Evolutionary conservation across 2,888 invertebrate species (phyloP).

Genomic region (Tipula lateralis): DNA sequence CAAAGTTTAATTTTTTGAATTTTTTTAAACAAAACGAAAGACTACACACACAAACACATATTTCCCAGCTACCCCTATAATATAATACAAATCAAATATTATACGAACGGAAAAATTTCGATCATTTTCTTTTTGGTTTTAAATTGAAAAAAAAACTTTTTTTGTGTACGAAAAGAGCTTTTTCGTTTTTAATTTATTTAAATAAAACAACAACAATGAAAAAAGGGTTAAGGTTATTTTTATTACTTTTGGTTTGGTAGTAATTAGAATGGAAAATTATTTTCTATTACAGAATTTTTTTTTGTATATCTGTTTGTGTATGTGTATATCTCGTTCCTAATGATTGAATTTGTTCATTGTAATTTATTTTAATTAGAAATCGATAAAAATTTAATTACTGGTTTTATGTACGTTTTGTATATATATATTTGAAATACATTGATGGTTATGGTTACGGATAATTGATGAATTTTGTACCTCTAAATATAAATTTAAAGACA

Average conservation of each 20-base stretch:
- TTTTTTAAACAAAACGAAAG: too few species aligned
- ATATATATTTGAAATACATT: background rate
- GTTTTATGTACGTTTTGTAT: background rate
- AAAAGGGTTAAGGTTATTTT: slow-evolving; percentile 20
- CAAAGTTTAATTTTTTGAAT: background rate
- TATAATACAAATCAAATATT: background rate
- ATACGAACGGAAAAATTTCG: background rate
- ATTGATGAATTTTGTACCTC: background rate
- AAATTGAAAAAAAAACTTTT: background rate
- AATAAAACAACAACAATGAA: background rate
- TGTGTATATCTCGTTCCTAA: background rate
- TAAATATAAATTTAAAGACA: background rate
- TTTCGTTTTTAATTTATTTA: slow-evolving; percentile 3
- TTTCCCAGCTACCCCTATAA: background rate
- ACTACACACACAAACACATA: too few species aligned
- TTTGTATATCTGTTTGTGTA: background rate
- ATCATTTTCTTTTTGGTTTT: background rate
- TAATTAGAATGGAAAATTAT: slow-evolving; percentile 5
- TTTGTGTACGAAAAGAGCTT: background rate
- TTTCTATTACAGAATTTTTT: background rate
- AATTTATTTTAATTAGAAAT: slow-evolving; percentile 24
- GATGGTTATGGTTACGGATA: background rate
- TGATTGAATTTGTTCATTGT: slow-evolving; percentile 1
- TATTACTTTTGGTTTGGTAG: slow-evolving; percentile 11
- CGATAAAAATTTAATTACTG: background rate